phyloP scores from a whole-genome alignment of 2,113 vertebrate species.

The Falco punctatus region DNA sequence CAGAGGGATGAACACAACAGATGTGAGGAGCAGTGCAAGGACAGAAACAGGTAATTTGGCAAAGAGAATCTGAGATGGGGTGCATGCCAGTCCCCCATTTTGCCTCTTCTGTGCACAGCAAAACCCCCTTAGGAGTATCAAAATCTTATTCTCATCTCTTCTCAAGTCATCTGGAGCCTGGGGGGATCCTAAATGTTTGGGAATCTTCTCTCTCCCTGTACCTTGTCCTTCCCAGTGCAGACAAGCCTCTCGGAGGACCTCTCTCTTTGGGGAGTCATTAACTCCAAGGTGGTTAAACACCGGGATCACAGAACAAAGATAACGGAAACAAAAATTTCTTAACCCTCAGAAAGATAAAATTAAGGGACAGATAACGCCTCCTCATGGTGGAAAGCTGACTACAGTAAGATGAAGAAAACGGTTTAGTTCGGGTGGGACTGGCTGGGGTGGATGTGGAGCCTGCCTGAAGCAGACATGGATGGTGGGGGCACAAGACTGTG shows the following conservation, averaged over 20 bases:
- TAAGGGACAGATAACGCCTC: not conserved
- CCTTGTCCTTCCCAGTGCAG: not conserved
- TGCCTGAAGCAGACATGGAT: not conserved
- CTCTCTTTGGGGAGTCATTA: not conserved
- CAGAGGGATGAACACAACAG: accelerated
- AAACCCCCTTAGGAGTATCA: not conserved
- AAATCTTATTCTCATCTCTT: not conserved
- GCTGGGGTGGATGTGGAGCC: not conserved
- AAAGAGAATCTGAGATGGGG: not conserved
- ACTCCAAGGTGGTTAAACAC: not conserved
- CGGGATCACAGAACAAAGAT: not conserved
- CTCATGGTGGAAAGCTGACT: not conserved
- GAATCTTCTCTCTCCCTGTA: not conserved
- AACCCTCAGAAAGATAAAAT: not conserved
- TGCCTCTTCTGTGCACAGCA: not conserved
- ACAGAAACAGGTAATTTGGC: not conserved
- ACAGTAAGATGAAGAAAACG: not conserved
- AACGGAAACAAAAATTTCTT: not conserved
- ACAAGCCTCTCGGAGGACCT: not conserved
- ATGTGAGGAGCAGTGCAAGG: not conserved
- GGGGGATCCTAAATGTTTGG: not conserved
- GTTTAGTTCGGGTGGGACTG: accelerated
- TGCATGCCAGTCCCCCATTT: not conserved
- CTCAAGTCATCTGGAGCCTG: not conserved
- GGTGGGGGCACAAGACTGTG: not conserved